Conservation (phyloP, 1,140 invertebrate genomes). For the Euwallacea fornicatus region DNA sequence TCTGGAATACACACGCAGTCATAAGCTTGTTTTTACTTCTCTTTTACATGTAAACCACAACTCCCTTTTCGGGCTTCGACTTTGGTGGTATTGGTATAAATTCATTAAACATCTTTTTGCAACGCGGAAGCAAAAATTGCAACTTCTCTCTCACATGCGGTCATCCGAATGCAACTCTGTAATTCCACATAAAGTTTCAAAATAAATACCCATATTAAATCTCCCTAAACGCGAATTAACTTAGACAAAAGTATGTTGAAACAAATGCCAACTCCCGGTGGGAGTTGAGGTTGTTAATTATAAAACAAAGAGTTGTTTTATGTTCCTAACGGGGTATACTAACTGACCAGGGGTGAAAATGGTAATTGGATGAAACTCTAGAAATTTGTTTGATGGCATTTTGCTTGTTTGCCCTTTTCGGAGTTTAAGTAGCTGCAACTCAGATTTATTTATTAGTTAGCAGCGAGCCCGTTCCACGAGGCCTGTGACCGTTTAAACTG, state of each 20-base stretch:
- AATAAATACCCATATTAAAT: neutral
- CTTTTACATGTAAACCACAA: too few relatives aligned
- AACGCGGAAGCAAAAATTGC: too few relatives aligned
- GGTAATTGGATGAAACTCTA: neutral
- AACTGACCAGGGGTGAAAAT: slow-evolving; percentile 6
- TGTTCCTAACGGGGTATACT: neutral
- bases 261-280: neutral
- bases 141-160: too few relatives aligned
- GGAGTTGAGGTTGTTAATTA: neutral
- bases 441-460: neutral
- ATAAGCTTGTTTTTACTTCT: too few relatives aligned
- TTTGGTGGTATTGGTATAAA: too few relatives aligned
- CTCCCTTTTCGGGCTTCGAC: too few relatives aligned
- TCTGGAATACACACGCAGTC: too few relatives aligned
- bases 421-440: neutral
- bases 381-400: neutral
- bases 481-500: neutral
- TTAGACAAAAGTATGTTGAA: slow-evolving; percentile 12
- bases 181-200: too few relatives aligned
- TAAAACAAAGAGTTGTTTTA: slow-evolving; percentile 6
- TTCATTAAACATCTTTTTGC: too few relatives aligned
- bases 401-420: neutral
- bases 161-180: too few relatives aligned
- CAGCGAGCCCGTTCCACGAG: neutral
- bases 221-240: slow-evolving; percentile 8